Conservation (phyloP, 2,113 vertebrate genomes). For the Rhinogobius similis region DNA sequence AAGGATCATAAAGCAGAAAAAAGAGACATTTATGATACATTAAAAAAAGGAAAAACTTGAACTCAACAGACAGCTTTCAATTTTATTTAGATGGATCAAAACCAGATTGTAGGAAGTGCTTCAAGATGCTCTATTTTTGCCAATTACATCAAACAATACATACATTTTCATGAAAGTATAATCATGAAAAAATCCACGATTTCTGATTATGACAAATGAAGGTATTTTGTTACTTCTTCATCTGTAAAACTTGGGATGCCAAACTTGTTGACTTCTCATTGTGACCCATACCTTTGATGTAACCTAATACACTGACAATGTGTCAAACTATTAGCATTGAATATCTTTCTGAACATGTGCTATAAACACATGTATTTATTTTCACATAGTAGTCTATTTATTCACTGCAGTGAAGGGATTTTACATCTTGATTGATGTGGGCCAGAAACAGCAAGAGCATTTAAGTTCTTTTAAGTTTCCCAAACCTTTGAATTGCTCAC, state of each 20-base stretch:
- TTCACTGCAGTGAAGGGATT: constrained; percentile 30
- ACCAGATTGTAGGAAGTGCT: not conserved
- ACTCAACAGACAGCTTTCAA: not conserved
- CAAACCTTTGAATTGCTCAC: not conserved
- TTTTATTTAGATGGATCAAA: not conserved
- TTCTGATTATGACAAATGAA: too few species aligned
- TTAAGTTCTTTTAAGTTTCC: not conserved
- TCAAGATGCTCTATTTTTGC: not conserved
- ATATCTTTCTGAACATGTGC: constrained; percentile 9
- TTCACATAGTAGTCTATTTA: constrained; percentile 5
- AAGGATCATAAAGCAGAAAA: not conserved
- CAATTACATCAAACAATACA: not conserved
- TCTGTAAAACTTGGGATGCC: too few species aligned
- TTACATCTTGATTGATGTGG: constrained; percentile 52
- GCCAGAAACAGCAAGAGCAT: constrained; percentile 24
- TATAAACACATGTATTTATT: constrained; percentile 24
- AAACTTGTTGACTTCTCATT: too few species aligned
- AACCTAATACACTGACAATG: too few species aligned
- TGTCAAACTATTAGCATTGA: not conserved
- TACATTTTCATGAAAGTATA: not conserved
- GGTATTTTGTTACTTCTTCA: too few species aligned
- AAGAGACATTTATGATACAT: not conserved
- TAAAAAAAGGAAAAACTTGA: not conserved
- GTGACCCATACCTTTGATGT: too few species aligned
- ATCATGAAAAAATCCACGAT: too few species aligned